Evolutionary conservation across 2,797 vertebrate genomes (phyloP), one percentile per base, ranked within the genome.

Genomic region (Alfaro cultratus): DNA sequence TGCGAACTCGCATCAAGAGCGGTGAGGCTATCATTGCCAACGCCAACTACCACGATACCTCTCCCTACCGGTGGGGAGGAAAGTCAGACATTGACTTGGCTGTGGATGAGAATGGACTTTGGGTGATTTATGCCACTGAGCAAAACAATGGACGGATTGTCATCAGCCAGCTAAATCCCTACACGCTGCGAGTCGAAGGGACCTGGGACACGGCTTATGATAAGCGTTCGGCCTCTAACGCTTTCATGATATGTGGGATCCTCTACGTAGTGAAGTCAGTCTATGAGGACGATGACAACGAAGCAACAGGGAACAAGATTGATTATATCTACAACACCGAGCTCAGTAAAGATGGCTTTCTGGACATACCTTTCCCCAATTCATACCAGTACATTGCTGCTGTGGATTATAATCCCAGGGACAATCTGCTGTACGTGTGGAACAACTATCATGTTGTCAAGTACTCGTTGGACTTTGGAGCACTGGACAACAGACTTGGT

Each of bases 191-290:
- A 1, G 97, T 99, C 0, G 99, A 99, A 91, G 99, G 98, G 34
- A 99, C 98, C 0, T 99, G 99, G 99, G 98, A 99, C 94, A 99
- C 99, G 0, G 96, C 97, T 0, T 99, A 99, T 26, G 99, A 99
- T 92, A 99, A 99, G 88, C 96, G 99, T 70, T 99, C 99, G 0
- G 99, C 99, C 16, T 99, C 98, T 75, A 99, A 99, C 0, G 98
- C 99, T 29, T 99, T 99, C 92, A 99, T 99, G 99, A 97, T 99
- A 86, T 99, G 99, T 85, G 99, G 99, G n/a, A 97, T 99, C 94
- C 96, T 99, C 41, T 99, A 99, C 0, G 99, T 99, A 49, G 97
- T 99, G 34, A 99, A 98, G 91, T 97, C 97, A 0, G 98, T 99
- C 26, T 99, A 99, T 18, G 99, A 99, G 94, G 99, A 99, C 16